Percentiles rank a stretch among this genome's conserved stretches.
Conservation (phyloP, 2,797 vertebrate genomes). For the Enteromius mattozi region DNA sequence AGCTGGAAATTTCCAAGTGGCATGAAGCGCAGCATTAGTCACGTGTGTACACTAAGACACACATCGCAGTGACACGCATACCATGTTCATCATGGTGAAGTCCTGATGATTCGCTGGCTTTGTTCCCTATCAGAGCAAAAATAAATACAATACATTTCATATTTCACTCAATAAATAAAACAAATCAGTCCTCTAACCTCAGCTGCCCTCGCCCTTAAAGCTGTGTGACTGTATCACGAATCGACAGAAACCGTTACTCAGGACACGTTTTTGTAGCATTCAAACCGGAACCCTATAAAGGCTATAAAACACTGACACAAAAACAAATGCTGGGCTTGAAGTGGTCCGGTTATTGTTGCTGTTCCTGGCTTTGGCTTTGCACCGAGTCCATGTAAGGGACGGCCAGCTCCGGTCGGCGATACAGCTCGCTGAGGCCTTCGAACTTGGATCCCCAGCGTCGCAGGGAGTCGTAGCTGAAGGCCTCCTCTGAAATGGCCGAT, state of each 20-base stretch:
- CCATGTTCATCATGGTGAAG: slow-evolving; percentile 5
- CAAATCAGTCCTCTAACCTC: slow-evolving; percentile 14
- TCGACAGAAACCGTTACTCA: slow-evolving; percentile 29
- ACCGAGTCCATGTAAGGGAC: slow-evolving; percentile 67
- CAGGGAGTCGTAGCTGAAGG: slow-evolving; percentile 75
- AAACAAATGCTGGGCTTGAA: slow-evolving; percentile 18
- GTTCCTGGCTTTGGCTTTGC: slow-evolving; percentile 64
- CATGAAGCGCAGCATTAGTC: slow-evolving; percentile 17
- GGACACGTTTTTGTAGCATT: slow-evolving; percentile 22
- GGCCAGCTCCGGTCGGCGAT: slow-evolving; percentile 69
- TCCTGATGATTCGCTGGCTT: slow-evolving; percentile 53
- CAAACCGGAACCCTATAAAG: slow-evolving; percentile 21
- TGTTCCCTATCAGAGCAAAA: slow-evolving; percentile 57
- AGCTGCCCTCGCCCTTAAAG: slow-evolving; percentile 57
- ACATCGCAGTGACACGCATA: background rate
- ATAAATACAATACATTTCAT: slow-evolving; percentile 64
- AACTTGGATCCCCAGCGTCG: slow-evolving; percentile 85
- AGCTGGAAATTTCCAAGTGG: too few species aligned
- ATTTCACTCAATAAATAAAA: slow-evolving; percentile 67
- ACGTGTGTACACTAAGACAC: background rate
- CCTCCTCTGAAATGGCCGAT: slow-evolving; percentile 70
- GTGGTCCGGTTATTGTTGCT: slow-evolving; percentile 58
- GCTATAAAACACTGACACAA: slow-evolving; percentile 31
- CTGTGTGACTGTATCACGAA: slow-evolving; percentile 46
- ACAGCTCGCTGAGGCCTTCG: slow-evolving; percentile 81